Base-by-base conservation (phyloP, 2,888 invertebrate species). In the Amblyjoppa proteus region DNA sequence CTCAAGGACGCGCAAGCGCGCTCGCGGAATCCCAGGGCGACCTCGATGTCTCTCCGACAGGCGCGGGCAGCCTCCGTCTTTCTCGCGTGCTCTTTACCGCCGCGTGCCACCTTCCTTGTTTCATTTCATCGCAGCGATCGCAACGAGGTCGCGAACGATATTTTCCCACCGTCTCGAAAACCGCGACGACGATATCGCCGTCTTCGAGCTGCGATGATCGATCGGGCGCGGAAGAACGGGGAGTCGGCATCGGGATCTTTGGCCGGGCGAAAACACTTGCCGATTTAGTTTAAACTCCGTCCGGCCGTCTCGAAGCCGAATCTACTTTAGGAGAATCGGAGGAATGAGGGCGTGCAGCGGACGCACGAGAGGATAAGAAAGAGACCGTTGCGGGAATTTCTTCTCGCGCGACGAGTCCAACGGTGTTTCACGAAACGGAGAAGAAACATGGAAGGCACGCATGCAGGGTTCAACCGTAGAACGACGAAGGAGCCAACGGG, bases 1-100 rank as follows among this genome's bases (percentile, higher is more conserved):
- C 91, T 91, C 91, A 91, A 91, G 91, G 91, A 89, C 88, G 85
- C 85, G 71, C 82, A 68, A 82, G 84, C 81, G 70, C 76, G 84
- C 84, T 84, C 79, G 84, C 84, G 82, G 78, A 71, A 82, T 82
- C 85, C 76, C 80, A 83, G 79, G 71, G 69, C 73, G 85, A 83
- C 85, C 85, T 83, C 85, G 85, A 83, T 85, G 80, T 80, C 76
- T 76, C 80, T 80, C 74, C 74, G 73, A 80, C 76, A 83, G 83
- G 76, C 71, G 83, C 80, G 76, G 38, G 71, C 45, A 68, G 34
- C 53, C 71, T 69, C 41, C 51, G 51, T 64, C 64, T 80, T 64
- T 73, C 70, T 80, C 64, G 49, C 51, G 56, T 41, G 58, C 68
- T 81, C 84, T 51, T 51, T 49, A 66, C 64, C 38, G 73, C 58